Conservation (phyloP, 2,888 invertebrate genomes). For the Eumerus sabulonum region DNA sequence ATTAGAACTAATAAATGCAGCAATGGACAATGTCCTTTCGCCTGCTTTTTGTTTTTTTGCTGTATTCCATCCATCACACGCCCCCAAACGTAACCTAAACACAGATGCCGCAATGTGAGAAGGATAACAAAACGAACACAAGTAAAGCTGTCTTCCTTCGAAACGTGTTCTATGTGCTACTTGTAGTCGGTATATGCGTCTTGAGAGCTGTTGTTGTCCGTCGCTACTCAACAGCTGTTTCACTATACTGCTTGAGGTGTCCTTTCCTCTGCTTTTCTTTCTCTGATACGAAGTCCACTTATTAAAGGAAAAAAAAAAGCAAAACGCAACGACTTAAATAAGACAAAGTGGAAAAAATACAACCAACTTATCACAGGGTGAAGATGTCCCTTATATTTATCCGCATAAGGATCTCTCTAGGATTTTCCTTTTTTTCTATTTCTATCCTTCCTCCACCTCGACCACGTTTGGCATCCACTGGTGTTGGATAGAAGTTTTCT, state of each 20-base stretch:
- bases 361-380: constrained; percentile 47
- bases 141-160: constrained; percentile 58
- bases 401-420: constrained; percentile 36
- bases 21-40: constrained; percentile 55
- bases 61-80: constrained; percentile 13
- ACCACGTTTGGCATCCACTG: constrained; percentile 19
- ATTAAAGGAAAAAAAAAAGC: constrained; percentile 22
- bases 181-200: constrained; percentile 14
- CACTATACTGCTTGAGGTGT: no score
- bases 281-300: constrained; percentile 38
- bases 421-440: neutral
- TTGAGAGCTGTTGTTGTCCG: constrained; percentile 51
- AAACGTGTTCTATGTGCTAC: constrained; percentile 38
- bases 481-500: constrained; percentile 51
- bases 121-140: constrained; percentile 46
- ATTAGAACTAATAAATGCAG: constrained; percentile 57
- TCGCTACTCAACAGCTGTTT: constrained; percentile 20
- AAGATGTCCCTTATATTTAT: constrained; percentile 57
- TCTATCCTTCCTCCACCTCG: neutral
- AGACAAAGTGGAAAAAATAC: constrained; percentile 27
- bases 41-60: neutral
- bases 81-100: neutral
- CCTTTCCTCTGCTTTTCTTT: constrained; percentile 21
- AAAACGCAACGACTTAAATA: neutral
- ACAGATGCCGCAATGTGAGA: constrained; percentile 20